These are phyloP conservation scores for Delia radicum DNA, from an alignment of 1,140 invertebrate genomes.

Conservation along the genomic window DNA sequence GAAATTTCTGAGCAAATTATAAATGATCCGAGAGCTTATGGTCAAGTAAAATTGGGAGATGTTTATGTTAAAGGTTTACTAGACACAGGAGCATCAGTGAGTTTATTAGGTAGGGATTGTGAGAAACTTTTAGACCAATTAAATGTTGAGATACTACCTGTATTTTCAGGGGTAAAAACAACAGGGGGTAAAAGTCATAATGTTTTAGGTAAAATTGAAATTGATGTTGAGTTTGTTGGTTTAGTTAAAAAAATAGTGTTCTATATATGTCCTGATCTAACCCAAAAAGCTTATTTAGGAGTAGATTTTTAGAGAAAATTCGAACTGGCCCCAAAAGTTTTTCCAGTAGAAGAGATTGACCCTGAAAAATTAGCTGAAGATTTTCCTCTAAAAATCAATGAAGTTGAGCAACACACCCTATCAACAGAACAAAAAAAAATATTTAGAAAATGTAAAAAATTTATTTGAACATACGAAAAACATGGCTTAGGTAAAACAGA, in stretches of 20 bases:
- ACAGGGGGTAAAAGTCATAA: not conserved
- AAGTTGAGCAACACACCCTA: not conserved
- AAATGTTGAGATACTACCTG: not conserved
- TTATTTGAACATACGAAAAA: too few relatives aligned
- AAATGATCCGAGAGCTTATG: not conserved
- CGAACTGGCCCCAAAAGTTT: not conserved
- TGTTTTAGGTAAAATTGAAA: not conserved
- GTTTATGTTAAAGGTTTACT: not conserved
- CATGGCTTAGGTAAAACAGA: too few relatives aligned
- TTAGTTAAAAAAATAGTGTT: not conserved
- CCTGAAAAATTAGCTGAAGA: not conserved
- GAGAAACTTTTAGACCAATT: not conserved
- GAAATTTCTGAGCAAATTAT: not conserved
- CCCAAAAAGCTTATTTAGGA: too few relatives aligned
- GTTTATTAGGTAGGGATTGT: not conserved
- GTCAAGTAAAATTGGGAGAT: not conserved
- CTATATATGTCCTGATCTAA: not conserved
- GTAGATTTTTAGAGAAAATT: too few relatives aligned
- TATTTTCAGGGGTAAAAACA: not conserved
- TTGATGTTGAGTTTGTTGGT: not conserved
- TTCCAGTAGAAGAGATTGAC: not conserved
- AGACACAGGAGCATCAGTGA: not conserved
- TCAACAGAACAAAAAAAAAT: too few relatives aligned
- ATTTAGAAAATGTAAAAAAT: too few relatives aligned
- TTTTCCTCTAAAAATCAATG: not conserved